phyloP scores from a whole-genome alignment of 2,888 invertebrate genomes.

The Polydrusus cervinus region DNA sequence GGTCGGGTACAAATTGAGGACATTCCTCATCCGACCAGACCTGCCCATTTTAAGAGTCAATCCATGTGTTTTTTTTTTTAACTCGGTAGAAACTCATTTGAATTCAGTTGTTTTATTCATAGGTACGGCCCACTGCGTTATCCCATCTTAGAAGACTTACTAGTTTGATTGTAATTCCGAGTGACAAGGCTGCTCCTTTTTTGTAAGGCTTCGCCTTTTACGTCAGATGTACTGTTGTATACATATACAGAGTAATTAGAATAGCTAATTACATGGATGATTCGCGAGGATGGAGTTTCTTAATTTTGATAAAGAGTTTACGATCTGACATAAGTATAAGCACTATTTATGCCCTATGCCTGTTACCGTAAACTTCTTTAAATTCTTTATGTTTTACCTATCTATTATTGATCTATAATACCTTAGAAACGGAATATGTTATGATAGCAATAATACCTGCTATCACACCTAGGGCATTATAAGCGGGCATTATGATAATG shows the following conservation, averaged over 20 bases:
- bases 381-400: no score
- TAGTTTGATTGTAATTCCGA: constrained; percentile 40
- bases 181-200: constrained; percentile 39
- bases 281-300: no score
- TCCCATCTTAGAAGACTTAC: constrained; percentile 44
- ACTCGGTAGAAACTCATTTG: not conserved
- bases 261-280: not conserved
- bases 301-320: no score
- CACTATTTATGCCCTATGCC: no score
- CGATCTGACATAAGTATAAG: no score
- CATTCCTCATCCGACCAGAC: not conserved
- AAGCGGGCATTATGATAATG: no score
- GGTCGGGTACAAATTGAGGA: not conserved
- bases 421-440: no score
- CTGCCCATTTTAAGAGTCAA: not conserved
- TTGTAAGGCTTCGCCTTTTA: constrained; percentile 33
- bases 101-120: constrained; percentile 39
- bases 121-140: constrained; percentile 36
- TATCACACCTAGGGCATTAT: no score
- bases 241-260: not conserved
- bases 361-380: no score
- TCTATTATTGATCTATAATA: no score
- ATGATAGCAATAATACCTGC: no score
- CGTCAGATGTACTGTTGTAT: no score
- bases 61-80: not conserved